Percentiles rank a stretch among this genome's conserved stretches.
Evolutionary conservation across 1,140 invertebrate species (phyloP).

Genomic region (Apis mellifera): Amel_HAv3.1 CM009933.2:2728001-2728500

Average conservation of each 20-base stretch:
- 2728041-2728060: too few relatives aligned
- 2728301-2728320: conserved; percentile 28
- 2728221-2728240: conserved; percentile 22
- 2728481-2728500: too few relatives aligned
- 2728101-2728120: neutral
- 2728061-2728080: too few relatives aligned
- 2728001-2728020: too few relatives aligned
- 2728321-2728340: conserved; percentile 26
- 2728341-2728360: neutral
- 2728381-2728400: too few relatives aligned
- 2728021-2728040: too few relatives aligned
- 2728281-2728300: neutral
- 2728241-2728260: neutral
- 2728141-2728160: neutral
- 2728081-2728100: conserved; percentile 2
- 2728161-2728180: conserved; percentile 59
- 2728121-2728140: neutral
- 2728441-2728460: too few relatives aligned
- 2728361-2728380: neutral
- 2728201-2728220: conserved; percentile 60
- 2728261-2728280: neutral
- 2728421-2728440: too few relatives aligned
- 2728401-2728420: too few relatives aligned
- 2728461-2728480: too few relatives aligned
- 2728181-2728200: conserved; percentile 41